Conservation (phyloP, 2,888 invertebrate genomes). For the Aphodius sticticus region DNA sequence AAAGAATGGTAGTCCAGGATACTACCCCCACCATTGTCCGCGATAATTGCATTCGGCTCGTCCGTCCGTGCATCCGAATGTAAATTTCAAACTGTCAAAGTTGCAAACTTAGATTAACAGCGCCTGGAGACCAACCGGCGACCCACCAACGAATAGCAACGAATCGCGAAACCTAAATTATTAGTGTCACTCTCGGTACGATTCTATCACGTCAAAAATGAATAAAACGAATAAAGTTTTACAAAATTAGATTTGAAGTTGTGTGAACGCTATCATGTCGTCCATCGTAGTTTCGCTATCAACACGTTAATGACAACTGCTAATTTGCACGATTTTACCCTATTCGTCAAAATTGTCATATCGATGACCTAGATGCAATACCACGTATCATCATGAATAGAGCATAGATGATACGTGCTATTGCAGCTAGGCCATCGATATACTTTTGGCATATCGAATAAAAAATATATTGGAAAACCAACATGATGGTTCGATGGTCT, state of each 20-base stretch:
- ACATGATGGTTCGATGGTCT: too few relatives aligned
- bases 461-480: too few relatives aligned
- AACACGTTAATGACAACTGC: too few relatives aligned
- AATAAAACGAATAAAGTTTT: neutral
- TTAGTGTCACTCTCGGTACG: neutral
- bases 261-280: neutral
- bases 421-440: too few relatives aligned
- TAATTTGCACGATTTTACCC: too few relatives aligned
- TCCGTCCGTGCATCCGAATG: neutral
- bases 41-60: neutral
- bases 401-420: too few relatives aligned
- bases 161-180: neutral
- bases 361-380: too few relatives aligned
- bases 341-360: too few relatives aligned
- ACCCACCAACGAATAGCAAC: neutral
- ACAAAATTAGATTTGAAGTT: neutral
- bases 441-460: too few relatives aligned
- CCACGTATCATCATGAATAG: too few relatives aligned
- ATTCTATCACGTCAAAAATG: neutral
- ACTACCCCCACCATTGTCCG: neutral
- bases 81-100: neutral
- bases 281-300: too few relatives aligned
- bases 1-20: neutral
- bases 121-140: neutral
- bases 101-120: neutral